Conservation (phyloP, 2,113 vertebrate species). For the Nothobranchius kuhntae region DNA sequence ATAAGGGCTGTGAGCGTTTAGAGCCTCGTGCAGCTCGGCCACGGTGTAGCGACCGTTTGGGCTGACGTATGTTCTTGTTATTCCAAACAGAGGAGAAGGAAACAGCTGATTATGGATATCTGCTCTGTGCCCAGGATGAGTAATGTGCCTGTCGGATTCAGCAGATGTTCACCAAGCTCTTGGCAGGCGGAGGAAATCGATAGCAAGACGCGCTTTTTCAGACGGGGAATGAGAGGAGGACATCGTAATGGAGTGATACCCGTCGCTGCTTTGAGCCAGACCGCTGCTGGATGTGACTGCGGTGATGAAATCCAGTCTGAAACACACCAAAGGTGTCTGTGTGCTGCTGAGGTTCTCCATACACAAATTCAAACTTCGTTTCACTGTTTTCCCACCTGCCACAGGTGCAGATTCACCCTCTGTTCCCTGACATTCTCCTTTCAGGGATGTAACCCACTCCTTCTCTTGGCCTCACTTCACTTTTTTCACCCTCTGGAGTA, state of each 20-base stretch:
- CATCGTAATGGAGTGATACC: conserved; percentile 55
- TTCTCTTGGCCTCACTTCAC: conserved; percentile 29
- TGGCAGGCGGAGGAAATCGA: conserved; percentile 65
- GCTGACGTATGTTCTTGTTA: conserved; percentile 65
- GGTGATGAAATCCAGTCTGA: conserved; percentile 48
- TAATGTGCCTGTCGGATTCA: conserved; percentile 46
- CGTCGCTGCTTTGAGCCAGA: conserved; percentile 35
- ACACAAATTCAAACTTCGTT: not conserved
- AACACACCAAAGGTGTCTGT: conserved; percentile 16
- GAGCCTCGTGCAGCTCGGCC: conserved; percentile 32
- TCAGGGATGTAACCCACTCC: conserved; percentile 19
- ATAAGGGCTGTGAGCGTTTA: conserved; percentile 50
- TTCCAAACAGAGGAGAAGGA: conserved; percentile 63
- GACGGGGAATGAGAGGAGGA: conserved; percentile 47
- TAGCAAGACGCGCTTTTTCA: conserved; percentile 56
- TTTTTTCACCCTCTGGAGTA: conserved; percentile 61
- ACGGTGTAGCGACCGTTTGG: conserved; percentile 28
- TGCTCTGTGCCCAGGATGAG: conserved; percentile 60
- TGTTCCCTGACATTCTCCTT: conserved; percentile 13
- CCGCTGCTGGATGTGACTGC: conserved; percentile 24
- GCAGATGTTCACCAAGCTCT: conserved; percentile 60
- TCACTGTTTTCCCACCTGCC: not conserved
- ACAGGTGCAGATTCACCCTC: not conserved
- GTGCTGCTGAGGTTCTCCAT: conserved; percentile 15
- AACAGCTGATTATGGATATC: conserved; percentile 66